Percentiles rank a stretch among this genome's conserved stretches.
Evolutionary conservation across 2,797 vertebrate genomes (phyloP).

Genomic region (Rhinichthys osculus): DNA sequence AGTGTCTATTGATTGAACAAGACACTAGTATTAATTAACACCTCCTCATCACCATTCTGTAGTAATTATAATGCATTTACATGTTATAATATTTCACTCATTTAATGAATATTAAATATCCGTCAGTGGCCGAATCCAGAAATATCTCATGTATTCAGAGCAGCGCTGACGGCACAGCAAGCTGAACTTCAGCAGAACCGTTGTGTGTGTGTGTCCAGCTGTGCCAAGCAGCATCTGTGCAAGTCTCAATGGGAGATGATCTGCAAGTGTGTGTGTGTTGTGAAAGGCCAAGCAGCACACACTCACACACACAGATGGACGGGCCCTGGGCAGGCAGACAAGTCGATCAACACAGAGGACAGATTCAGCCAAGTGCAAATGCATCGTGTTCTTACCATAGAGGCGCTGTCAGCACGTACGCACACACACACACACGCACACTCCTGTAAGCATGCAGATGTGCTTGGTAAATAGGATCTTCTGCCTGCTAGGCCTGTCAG

Average conservation of each 20-base stretch:
- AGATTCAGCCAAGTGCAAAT: conserved; percentile 78
- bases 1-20: conserved; percentile 6
- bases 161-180: conserved; percentile 32
- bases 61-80: conserved; percentile 27
- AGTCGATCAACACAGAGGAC: conserved; percentile 66
- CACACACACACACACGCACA: conserved; percentile 59
- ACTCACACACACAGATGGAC: conserved; percentile 80
- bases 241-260: conserved; percentile 32
- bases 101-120: conserved; percentile 22
- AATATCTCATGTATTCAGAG: conserved; percentile 47
- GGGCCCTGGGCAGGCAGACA: conserved; percentile 72
- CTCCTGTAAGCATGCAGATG: conserved; percentile 63
- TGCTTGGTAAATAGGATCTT: conserved; percentile 57
- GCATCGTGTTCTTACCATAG: conserved; percentile 75
- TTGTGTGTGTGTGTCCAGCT: conserved; percentile 57
- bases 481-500: conserved; percentile 62
- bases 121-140: conserved; percentile 31
- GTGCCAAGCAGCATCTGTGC: conserved; percentile 25
- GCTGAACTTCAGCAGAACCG: conserved; percentile 36
- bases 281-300: conserved; percentile 26
- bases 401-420: conserved; percentile 71
- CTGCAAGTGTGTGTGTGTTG: conserved; percentile 28
- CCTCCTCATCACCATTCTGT: not conserved
- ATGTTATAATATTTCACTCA: conserved; percentile 6
- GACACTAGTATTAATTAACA: not conserved